A percentile compares a stretch with the other conserved stretches of the same genome.
Evolutionary conservation across 2,113 vertebrate genomes (phyloP).

Genomic region (Pollimyrus isidori): DNA sequence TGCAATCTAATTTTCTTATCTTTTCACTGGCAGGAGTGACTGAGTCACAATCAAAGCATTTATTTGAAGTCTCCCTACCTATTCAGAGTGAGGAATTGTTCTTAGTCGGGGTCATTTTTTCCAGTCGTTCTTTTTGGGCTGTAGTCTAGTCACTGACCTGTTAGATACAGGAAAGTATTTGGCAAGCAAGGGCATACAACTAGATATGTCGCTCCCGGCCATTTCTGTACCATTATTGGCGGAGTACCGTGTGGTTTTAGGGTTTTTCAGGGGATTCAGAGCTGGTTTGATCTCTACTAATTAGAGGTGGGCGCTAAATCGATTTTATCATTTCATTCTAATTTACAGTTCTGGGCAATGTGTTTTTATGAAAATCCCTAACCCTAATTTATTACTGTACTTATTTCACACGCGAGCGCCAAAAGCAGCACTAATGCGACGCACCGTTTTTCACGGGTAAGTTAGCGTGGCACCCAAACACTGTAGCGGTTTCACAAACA

Average conservation of each 20-base stretch:
- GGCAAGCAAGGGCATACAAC: background rate
- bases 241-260: background rate
- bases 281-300: background rate
- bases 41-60: background rate
- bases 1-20: background rate
- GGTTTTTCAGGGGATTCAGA: background rate
- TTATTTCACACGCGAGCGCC: too few species aligned
- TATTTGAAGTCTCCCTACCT: background rate
- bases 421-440: too few species aligned
- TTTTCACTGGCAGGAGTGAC: background rate
- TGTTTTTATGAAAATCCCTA: too few species aligned
- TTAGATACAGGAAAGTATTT: conserved; percentile 1
- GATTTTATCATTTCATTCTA: too few species aligned
- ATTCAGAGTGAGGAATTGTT: background rate
- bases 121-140: background rate
- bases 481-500: too few species aligned
- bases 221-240: background rate
- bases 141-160: conserved; percentile 14
- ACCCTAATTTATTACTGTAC: too few species aligned
- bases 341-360: too few species aligned
- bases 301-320: background rate
- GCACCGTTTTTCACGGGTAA: too few species aligned
- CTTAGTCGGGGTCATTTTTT: background rate
- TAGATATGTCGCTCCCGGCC: background rate
- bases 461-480: too few species aligned